Base-by-base conservation (phyloP, 2,888 invertebrate species). In the Cybosia mesomella region DNA sequence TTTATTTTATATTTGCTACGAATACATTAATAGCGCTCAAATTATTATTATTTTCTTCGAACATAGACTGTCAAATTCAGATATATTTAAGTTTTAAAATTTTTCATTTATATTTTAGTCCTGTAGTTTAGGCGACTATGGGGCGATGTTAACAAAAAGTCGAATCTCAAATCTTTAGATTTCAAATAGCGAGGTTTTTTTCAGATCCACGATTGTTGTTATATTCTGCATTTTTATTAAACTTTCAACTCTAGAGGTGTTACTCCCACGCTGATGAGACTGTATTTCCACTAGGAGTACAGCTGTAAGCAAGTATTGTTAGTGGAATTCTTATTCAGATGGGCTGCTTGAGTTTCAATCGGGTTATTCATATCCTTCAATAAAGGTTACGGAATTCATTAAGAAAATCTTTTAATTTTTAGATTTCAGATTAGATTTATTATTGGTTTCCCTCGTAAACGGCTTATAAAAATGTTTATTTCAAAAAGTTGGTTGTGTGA, bases 401-500 rank as follows among this genome's bases (percentile, higher is more conserved):
- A n/a, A 18, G 7, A 1, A 43, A 49, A 49, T n/a, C n/a, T 55
- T 55, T 24, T n/a, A 49, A 49, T n/a, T n/a, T 55, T 55, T 24
- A 3, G 2, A 55, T 22, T 24, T 24, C 1, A 55, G 3, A 24
- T 69, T 22, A 55, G 60, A 58, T 24, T 62, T 18, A 39, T 53
- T 53, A 34, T 62, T 0, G 21, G 24, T 34, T 32, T 22, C 18
- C 11, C 53, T 22, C 53, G 21, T 79, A 79, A 75, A 77, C 79
- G 68, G 88, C 86, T 88, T 88, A 81, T 85, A 89, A 85, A 72
- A 70, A 80, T 84, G 86, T 86, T 88, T 87, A 83, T 83, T 87
- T 75, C 75, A 80, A 72, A 84, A 89, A 88, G 80, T 90, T 82
- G 93, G 92, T 93, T 93, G 93, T 92, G 93, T 92, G 87, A 83